These are phyloP conservation scores for Vultur gryphus DNA, from an alignment of 2,797 vertebrate species.

Conservation along the genomic window DNA sequence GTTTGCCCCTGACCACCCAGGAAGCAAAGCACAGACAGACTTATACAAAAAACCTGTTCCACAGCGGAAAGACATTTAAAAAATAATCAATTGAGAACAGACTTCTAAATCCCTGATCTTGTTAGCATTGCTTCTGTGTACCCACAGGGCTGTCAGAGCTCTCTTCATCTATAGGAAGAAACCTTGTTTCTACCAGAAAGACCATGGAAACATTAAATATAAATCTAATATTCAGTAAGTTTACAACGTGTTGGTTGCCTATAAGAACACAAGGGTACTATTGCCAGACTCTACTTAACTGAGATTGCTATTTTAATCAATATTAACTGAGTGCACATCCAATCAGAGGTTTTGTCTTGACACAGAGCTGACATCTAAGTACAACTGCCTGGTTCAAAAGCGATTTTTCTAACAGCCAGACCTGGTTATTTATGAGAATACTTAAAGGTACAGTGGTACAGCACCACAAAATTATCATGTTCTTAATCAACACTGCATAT, in stretches of 20 bases:
- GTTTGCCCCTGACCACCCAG: background rate
- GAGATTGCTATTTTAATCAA: constrained; percentile 6
- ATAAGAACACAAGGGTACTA: constrained; percentile 1
- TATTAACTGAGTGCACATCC: background rate
- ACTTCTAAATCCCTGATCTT: background rate
- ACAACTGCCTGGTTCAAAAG: background rate
- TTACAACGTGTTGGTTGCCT: background rate
- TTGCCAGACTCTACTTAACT: background rate
- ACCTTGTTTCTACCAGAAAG: background rate
- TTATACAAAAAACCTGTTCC: background rate
- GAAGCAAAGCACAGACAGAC: background rate
- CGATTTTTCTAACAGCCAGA: background rate
- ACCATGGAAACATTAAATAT: background rate
- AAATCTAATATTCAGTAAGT: background rate
- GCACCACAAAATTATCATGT: background rate
- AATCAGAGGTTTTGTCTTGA: background rate
- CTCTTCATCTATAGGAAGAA: background rate
- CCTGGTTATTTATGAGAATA: background rate
- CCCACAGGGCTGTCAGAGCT: background rate
- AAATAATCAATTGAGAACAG: background rate
- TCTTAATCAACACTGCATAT: background rate
- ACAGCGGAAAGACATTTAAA: background rate
- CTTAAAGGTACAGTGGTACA: background rate
- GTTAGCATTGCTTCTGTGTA: background rate
- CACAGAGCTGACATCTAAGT: background rate